Base-by-base conservation (phyloP, 2,113 vertebrate species). In the Hucho hucho region DNA sequence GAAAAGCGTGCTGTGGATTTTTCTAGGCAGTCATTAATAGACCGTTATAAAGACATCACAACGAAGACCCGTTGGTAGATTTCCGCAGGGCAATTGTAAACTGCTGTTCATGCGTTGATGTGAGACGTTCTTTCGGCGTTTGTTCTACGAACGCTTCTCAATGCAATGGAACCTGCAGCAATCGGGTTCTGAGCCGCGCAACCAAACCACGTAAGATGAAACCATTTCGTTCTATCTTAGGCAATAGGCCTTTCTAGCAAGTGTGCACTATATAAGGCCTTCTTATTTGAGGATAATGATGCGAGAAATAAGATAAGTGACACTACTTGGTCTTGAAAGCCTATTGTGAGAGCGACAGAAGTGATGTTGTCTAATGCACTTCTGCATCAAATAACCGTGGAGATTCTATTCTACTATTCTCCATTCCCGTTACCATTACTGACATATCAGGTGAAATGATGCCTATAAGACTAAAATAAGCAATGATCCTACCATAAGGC, bases 141-240 rank as follows among this genome's bases (percentile, higher is more conserved):
- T 9, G 7, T 61, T 49, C 37, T 68, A 63, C 46, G 69, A 43
- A 14, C 67, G 73, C 75, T 28, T n/a, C 64, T 69, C 76, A 73
- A 79, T 76, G 89, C 78, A 74, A 92, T 92, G 92, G 91, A 90
- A 79, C 72, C 77, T 37, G 66, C 81, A 64, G 25, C 84, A 73
- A 80, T 77, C 80, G n/a, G 87, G 66, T 82, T 74, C 81, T 91
- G 88, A 92, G 67, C 79, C 47, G 75, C 74, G 58, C 24, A 59
- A 76, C 20, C 69, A 72, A 63, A 76, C 43, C 74, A 68, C 4
- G 83, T 87, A 83, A 82, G 86, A 65, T 73, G 28, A 82, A 28
- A 64, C 71, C 70, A 26, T 74, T 29, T 72, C 1, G 79, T 72
- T 59, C 4, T 28, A 46, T 3, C 47, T 56, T 69, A 11, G n/a